Percentiles rank a stretch among this genome's conserved stretches.
Evolutionary conservation across 1,140 invertebrate species (phyloP).

Genomic region (Drosophila ironensis): DNA sequence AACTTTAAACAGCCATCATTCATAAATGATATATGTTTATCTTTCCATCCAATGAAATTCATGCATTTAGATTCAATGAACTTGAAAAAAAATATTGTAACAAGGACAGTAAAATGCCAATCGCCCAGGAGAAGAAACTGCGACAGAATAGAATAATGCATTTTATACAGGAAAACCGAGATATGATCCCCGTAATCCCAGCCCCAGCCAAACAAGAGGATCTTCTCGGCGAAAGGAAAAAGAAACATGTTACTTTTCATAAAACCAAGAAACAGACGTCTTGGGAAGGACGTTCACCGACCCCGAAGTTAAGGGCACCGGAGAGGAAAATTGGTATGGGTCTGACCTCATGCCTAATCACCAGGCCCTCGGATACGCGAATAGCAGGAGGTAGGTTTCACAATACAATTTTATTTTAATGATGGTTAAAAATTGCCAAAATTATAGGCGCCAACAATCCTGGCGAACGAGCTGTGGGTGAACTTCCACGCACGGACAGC

Average conservation of each 20-base stretch:
- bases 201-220: not conserved
- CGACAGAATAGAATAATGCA: constrained; percentile 14
- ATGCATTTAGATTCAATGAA: no score
- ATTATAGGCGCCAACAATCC: constrained; percentile 51
- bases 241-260: constrained; percentile 58
- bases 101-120: no score
- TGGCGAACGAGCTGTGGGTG: constrained; percentile 31
- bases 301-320: constrained; percentile 13
- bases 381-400: not conserved
- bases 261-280: constrained; percentile 6
- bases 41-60: no score
- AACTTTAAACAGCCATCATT: no score
- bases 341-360: constrained; percentile 58
- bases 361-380: constrained; percentile 34
- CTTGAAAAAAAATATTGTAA: no score
- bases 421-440: not conserved
- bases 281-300: not conserved
- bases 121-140: constrained; percentile 4
- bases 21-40: no score
- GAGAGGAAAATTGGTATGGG: constrained; percentile 37
- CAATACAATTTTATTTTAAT: no score
- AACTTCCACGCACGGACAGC: constrained; percentile 55
- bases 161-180: constrained; percentile 11
- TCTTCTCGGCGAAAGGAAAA: not conserved
- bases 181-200: not conserved